Evolutionary conservation across 2,888 invertebrate genomes (phyloP).

Genomic region (Blera fallax): DNA sequence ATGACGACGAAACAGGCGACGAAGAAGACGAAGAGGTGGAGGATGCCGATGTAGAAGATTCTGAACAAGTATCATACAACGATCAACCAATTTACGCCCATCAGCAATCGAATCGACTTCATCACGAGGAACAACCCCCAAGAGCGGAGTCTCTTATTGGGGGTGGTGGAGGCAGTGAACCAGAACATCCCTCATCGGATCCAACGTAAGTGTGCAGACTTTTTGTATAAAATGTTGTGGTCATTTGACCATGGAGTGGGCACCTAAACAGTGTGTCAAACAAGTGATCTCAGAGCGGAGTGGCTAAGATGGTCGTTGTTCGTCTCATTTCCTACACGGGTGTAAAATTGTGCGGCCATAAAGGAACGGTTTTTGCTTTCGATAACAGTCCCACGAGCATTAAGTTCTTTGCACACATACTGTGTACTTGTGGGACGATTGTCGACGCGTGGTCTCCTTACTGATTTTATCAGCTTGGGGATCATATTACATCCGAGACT

Average conservation of each 20-base stretch:
- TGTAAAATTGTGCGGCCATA: not conserved
- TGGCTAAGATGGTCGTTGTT: no score
- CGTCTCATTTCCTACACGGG: not conserved
- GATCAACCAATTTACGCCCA: conserved; percentile 80
- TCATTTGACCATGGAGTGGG: conserved; percentile 16
- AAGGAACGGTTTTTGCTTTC: no score
- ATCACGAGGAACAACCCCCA: conserved; percentile 80
- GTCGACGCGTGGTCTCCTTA: conserved; percentile 4
- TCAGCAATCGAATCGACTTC: conserved; percentile 78
- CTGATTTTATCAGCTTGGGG: conserved; percentile 26
- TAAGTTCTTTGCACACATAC: not conserved
- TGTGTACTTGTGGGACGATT: conserved; percentile 13
- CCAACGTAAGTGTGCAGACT: conserved; percentile 79
- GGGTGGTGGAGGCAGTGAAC: conserved; percentile 74
- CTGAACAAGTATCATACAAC: conserved; percentile 78
- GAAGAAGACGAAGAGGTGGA: conserved; percentile 76
- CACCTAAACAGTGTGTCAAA: conserved; percentile 1
- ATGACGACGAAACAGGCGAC: conserved; percentile 77
- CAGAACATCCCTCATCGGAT: conserved; percentile 78
- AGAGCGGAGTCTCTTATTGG: conserved; percentile 78
- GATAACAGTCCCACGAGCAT: not conserved
- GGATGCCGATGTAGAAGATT: conserved; percentile 74
- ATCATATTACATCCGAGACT: conserved; percentile 37
- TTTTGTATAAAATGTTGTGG: conserved; percentile 39
- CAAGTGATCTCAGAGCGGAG: no score